phyloP scores from a whole-genome alignment of 2,888 invertebrate genomes.

The Theretra japonica region DNA sequence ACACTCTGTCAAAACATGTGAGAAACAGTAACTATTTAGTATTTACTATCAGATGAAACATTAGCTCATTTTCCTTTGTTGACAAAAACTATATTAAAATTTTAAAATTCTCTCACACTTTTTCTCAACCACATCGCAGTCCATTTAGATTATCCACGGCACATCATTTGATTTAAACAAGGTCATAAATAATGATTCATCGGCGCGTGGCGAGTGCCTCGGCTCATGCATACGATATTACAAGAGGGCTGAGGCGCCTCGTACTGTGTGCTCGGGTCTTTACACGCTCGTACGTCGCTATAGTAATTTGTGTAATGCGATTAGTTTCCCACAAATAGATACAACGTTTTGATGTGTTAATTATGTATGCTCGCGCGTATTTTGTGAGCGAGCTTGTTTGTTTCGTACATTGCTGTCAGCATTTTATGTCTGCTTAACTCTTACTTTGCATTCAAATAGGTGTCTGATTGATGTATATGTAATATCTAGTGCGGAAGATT shows the following conservation, averaged over 20 bases:
- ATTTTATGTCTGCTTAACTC: too few species aligned
- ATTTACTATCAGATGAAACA: too few species aligned
- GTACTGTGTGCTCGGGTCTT: not conserved
- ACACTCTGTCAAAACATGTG: too few species aligned
- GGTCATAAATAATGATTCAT: slow-evolving; percentile 19
- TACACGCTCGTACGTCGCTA: slow-evolving; percentile 24
- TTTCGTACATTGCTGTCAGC: not conserved
- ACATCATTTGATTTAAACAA: slow-evolving; percentile 1
- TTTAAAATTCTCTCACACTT: not conserved
- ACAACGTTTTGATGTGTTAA: slow-evolving; percentile 42
- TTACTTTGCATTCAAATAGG: too few species aligned
- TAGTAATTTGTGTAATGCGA: slow-evolving; percentile 55
- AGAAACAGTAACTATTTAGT: too few species aligned
- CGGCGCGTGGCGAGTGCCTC: slow-evolving; percentile 28
- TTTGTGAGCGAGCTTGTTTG: not conserved
- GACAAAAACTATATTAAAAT: too few species aligned
- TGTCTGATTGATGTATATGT: too few species aligned
- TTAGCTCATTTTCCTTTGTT: too few species aligned
- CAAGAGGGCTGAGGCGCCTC: slow-evolving; percentile 9
- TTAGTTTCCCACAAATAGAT: slow-evolving; percentile 62
- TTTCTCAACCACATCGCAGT: not conserved
- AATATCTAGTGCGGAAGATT: too few species aligned
- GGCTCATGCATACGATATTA: slow-evolving; percentile 25
- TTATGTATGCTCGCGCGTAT: slow-evolving; percentile 17
- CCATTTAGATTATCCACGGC: not conserved